Conservation (phyloP, 1,140 invertebrate species). For the Luehdorfia chinensis region DNA sequence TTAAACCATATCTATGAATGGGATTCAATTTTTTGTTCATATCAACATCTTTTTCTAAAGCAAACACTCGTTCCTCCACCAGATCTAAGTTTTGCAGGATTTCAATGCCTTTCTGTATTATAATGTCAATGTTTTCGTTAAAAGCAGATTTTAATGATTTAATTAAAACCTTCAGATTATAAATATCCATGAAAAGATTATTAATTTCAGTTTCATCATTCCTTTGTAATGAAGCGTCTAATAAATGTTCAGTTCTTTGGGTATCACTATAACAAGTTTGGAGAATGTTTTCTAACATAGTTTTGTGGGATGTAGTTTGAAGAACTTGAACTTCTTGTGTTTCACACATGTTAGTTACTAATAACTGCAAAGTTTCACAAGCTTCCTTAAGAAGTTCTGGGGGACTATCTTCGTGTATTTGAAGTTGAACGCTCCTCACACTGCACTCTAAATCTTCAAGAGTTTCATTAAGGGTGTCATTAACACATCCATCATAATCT, state of each 20-base stretch:
- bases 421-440: constrained; percentile 68
- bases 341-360: constrained; percentile 48
- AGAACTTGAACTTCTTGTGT: constrained; percentile 27
- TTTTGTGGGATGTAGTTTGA: constrained; percentile 19
- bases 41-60: constrained; percentile 50
- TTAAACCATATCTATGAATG: constrained; percentile 39
- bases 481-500: constrained; percentile 44
- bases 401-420: constrained; percentile 59
- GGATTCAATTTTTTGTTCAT: constrained; percentile 22
- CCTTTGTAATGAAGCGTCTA: constrained; percentile 39
- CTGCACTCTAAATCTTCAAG: constrained; percentile 72
- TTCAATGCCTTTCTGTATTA: constrained; percentile 57
- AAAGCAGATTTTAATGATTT: constrained; percentile 41
- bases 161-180: constrained; percentile 44
- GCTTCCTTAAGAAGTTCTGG: constrained; percentile 57
- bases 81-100: constrained; percentile 45
- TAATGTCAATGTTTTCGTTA: constrained; percentile 34
- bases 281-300: constrained; percentile 29
- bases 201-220: constrained; percentile 27
- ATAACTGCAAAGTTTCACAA: constrained; percentile 48
- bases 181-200: constrained; percentile 38
- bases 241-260: constrained; percentile 43
- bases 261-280: constrained; percentile 49
- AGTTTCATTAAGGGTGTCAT: constrained; percentile 63
- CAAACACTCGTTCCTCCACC: constrained; percentile 58